These are phyloP conservation scores for Daboia siamensis DNA, from an alignment of 2,113 vertebrate genomes.

Conservation along the genomic window DNA sequence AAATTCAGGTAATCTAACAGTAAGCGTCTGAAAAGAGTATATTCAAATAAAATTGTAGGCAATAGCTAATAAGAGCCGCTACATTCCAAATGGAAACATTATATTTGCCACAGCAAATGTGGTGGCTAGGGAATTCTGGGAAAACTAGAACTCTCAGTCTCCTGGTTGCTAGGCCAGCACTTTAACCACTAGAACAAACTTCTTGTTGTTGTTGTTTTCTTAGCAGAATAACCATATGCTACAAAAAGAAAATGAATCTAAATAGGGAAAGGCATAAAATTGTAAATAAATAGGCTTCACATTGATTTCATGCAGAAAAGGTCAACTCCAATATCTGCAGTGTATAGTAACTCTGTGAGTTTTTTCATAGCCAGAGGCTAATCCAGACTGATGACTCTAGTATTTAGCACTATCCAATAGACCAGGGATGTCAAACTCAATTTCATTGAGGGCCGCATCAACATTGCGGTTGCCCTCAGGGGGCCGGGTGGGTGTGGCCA, in stretches of 20 bases:
- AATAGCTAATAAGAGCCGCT: neutral
- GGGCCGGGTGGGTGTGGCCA: too few relatives aligned
- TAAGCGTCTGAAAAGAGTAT: neutral
- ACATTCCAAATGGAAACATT: neutral
- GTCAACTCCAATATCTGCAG: neutral
- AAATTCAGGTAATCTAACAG: neutral
- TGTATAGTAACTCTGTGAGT: neutral
- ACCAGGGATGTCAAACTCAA: too few relatives aligned
- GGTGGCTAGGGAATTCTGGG: neutral
- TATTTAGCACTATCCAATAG: conserved; percentile 20
- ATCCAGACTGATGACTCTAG: neutral
- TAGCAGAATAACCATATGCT: neutral
- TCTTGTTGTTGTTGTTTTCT: neutral
- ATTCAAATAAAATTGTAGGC: neutral
- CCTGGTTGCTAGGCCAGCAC: neutral
- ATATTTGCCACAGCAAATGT: neutral
- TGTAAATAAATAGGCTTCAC: neutral
- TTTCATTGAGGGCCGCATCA: too few relatives aligned
- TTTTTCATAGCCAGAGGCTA: conserved; percentile 11
- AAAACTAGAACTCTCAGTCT: neutral
- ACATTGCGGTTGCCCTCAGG: too few relatives aligned
- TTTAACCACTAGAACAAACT: neutral
- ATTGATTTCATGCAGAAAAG: neutral
- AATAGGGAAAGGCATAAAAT: neutral
- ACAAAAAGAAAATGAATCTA: neutral